Percentiles rank a stretch among this genome's conserved stretches.
Conservation (phyloP, 2,888 invertebrate species). For the Ormyrus rosae region DNA sequence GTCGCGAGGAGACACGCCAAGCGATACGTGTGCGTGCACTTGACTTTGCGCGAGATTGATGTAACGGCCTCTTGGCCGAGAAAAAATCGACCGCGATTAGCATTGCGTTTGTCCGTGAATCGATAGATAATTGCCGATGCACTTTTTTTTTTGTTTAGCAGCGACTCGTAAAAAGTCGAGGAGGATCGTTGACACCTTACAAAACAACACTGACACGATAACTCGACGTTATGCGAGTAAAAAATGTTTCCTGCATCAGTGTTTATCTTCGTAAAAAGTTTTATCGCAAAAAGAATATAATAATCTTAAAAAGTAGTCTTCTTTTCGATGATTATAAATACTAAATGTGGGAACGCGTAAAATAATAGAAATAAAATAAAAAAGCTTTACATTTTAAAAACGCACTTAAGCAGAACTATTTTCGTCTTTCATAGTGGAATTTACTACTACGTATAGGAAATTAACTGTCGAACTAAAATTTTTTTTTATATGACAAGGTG, state of each 20-base stretch:
- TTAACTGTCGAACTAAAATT: too few species aligned
- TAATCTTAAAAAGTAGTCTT: too few species aligned
- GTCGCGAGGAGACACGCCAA: neutral
- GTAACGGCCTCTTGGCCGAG: constrained; percentile 12
- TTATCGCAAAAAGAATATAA: too few species aligned
- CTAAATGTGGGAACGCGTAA: too few species aligned
- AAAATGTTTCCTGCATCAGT: neutral
- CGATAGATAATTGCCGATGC: neutral
- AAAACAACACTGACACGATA: neutral
- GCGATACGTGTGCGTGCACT: constrained; percentile 31
- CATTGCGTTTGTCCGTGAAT: constrained; percentile 18
- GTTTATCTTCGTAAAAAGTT: neutral
- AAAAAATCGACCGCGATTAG: constrained; percentile 18
- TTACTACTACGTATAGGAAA: too few species aligned
- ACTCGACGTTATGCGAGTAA: neutral
- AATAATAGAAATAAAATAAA: too few species aligned
- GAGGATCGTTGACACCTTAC: constrained; percentile 18
- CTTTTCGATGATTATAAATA: too few species aligned
- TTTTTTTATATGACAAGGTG: neutral
- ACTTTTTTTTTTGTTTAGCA: neutral
- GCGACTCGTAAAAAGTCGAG: neutral
- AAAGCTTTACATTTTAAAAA: too few species aligned
- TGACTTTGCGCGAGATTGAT: constrained; percentile 45
- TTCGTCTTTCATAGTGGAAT: too few species aligned
- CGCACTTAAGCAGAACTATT: too few species aligned